Percentiles rank a stretch among this genome's conserved stretches.
Evolutionary conservation across 2,797 vertebrate genomes (phyloP).

Genomic region (Myotis findleyi): DNA sequence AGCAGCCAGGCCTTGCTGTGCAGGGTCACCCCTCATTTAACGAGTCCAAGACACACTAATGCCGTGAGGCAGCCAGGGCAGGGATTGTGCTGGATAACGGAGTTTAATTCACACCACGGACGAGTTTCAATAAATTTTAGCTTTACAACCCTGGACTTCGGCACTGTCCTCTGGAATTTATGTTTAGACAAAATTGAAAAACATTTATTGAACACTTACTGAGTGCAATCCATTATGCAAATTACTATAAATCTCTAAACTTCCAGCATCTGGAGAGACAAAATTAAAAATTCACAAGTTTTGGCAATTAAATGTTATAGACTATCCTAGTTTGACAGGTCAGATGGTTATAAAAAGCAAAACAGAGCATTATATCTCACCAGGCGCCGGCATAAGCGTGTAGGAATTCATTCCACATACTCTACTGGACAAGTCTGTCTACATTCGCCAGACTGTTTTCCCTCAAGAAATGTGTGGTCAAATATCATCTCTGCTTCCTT

Average conservation of each 20-base stretch:
- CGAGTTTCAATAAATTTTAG: not conserved
- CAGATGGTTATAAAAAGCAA: not conserved
- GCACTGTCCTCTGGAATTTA: not conserved
- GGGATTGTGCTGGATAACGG: too few relatives aligned
- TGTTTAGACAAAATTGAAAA: not conserved
- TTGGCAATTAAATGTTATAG: not conserved
- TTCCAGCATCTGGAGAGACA: not conserved
- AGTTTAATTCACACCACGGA: fast-evolving
- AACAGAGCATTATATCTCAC: not conserved
- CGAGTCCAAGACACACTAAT: not conserved
- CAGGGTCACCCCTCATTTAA: fast-evolving
- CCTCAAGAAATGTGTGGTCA: not conserved
- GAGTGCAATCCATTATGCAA: not conserved
- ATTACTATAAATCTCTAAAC: not conserved
- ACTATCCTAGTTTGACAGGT: not conserved
- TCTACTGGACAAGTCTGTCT: not conserved
- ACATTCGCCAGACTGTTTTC: not conserved
- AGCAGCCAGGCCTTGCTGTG: fast-evolving
- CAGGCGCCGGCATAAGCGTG: fast-evolving
- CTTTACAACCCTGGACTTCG: not conserved
- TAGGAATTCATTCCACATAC: not conserved
- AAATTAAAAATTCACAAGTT: not conserved
- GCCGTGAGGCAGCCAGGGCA: not conserved
- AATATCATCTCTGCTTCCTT: not conserved
- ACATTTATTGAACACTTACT: not conserved